These are phyloP conservation scores for Channa maculata DNA, from an alignment of 2,113 vertebrate genomes.

Conservation along the genomic window DNA sequence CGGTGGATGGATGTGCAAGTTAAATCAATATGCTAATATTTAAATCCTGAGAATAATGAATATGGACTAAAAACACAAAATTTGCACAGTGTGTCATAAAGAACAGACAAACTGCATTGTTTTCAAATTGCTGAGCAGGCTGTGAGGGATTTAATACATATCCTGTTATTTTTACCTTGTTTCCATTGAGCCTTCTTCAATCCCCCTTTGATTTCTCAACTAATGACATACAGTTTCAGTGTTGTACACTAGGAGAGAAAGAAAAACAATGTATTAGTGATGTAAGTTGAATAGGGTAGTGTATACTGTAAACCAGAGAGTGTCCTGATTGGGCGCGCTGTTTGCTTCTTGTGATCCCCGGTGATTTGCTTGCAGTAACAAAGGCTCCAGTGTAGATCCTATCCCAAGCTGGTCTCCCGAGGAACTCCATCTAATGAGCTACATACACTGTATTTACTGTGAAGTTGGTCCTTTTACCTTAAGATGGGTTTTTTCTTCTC, in stretches of 20 bases:
- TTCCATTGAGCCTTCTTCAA: conserved; percentile 34
- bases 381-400: conserved; percentile 59
- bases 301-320: conserved; percentile 48
- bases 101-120: neutral
- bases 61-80: neutral
- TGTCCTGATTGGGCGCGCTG: conserved; percentile 56
- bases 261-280: conserved; percentile 51
- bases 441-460: conserved; percentile 56
- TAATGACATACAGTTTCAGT: conserved; percentile 47
- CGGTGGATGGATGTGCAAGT: conserved; percentile 47
- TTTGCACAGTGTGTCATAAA: neutral
- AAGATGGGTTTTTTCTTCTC: conserved; percentile 42
- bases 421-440: conserved; percentile 71
- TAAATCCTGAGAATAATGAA: conserved; percentile 2
- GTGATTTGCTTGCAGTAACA: conserved; percentile 63
- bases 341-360: conserved; percentile 71
- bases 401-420: conserved; percentile 52
- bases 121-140: neutral
- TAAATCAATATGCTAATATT: conserved; percentile 41
- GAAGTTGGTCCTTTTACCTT: conserved; percentile 66
- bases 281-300: conserved; percentile 42
- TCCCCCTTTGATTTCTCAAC: conserved; percentile 52
- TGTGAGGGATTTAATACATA: neutral
- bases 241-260: conserved; percentile 25
- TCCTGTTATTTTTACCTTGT: conserved; percentile 28